Evolutionary conservation across 30 jellyfish, hydroid and myxozoan genomes (phyloP).

Genomic region (Chrysaora quinquecirrha): DNA sequence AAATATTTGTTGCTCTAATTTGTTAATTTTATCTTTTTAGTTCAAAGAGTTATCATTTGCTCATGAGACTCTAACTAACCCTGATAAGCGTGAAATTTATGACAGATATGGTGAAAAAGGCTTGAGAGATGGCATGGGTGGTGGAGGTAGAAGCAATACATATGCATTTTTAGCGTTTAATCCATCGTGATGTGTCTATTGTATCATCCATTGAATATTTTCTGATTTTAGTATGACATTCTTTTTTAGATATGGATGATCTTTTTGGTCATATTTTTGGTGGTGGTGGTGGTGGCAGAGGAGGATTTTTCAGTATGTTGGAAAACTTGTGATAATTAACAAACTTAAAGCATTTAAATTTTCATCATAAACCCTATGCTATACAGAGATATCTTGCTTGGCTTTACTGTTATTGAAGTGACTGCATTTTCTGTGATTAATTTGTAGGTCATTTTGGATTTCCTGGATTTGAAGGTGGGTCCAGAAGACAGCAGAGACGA

Average conservation of each 20-base stretch:
- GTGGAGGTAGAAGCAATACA: no score
- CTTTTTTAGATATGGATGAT: conserved; percentile 91
- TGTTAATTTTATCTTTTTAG: conserved; percentile 32
- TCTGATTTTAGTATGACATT: not conserved
- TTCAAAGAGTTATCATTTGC: conserved; percentile 97
- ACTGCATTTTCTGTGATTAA: no score
- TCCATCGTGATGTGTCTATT: not conserved
- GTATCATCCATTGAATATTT: not conserved
- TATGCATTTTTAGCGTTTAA: no score
- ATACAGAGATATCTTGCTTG: conserved; percentile 17
- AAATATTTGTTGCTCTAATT: not conserved
- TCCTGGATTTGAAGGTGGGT: conserved; percentile 91
- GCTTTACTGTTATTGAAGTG: no score
- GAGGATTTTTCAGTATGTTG: conserved; percentile 44
- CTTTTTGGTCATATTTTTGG: conserved; percentile 95
- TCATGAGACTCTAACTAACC: conserved; percentile 86
- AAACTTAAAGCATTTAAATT: not conserved
- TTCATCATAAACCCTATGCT: not conserved
- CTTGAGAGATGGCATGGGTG: conserved; percentile 88
- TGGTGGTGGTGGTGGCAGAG: conserved; percentile 79
- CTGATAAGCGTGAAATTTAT: conserved; percentile 83
- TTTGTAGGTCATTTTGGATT: conserved; percentile 93
- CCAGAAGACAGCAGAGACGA: conserved; percentile 84
- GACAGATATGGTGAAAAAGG: conserved; percentile 98
- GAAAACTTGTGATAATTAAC: not conserved